Conservation (phyloP, 2,797 vertebrate species). For the Sebastes glaucus region DNA sequence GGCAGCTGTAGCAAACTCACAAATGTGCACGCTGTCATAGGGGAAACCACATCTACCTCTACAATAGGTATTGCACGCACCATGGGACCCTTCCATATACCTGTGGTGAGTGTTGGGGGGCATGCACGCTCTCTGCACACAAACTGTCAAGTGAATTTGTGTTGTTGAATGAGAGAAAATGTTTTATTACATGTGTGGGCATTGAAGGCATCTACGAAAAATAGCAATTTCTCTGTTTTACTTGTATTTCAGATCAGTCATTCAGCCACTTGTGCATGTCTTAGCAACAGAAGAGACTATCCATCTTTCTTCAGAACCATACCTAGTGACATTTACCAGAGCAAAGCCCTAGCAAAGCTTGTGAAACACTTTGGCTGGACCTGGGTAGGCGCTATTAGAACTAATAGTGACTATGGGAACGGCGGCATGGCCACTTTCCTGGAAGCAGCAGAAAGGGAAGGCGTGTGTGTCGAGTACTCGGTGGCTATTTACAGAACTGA, state of each 20-base stretch:
- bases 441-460: constrained; percentile 76
- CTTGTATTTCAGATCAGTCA: constrained; percentile 82
- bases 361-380: constrained; percentile 85
- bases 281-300: constrained; percentile 82
- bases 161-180: not conserved
- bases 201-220: not conserved
- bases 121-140: not conserved
- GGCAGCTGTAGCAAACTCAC: constrained; percentile 68
- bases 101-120: constrained; percentile 77
- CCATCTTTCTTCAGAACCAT: constrained; percentile 86
- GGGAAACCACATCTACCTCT: constrained; percentile 84
- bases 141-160: not conserved
- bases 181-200: not conserved
- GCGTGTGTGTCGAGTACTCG: constrained; percentile 83
- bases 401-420: constrained; percentile 83
- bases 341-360: constrained; percentile 81
- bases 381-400: constrained; percentile 84
- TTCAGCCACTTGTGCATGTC: constrained; percentile 85
- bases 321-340: constrained; percentile 84
- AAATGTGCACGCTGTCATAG: constrained; percentile 81
- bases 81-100: constrained; percentile 83
- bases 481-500: constrained; percentile 84
- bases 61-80: constrained; percentile 84
- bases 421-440: constrained; percentile 82
- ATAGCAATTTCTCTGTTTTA: not conserved